Base-by-base conservation (phyloP, 2,797 vertebrate genomes). In the Arremon brunneinucha region DNA sequence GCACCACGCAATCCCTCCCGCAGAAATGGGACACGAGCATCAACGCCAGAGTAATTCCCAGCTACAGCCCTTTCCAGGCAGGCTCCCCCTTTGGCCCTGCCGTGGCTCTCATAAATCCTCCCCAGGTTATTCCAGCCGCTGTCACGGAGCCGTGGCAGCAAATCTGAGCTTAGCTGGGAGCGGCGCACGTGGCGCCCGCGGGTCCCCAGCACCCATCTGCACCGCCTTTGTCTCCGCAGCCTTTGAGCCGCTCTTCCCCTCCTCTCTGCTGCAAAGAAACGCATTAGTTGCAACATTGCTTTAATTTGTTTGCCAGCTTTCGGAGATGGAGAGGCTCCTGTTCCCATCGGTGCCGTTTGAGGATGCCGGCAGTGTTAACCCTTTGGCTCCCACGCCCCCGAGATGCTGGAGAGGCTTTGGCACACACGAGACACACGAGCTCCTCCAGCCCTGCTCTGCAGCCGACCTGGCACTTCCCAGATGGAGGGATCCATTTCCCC, bases 231-330 rank as follows among this genome's bases (percentile, higher is more conserved):
- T 96, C 88, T 96, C 44, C 76, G 77, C 93, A 90, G 95, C 90
- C 91, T 94, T 17, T 4, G 52, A 82, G 90, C 53, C 1, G 22
- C 63, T 79, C 89, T 85, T 92, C 27, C 70, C 89, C 67, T 87
- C 69, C 83, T 59, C 81, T 75, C 71, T 71, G 85, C 93, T 37
- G 82, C 90, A 93, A 93, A 90, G 91, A 83, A 89, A 87, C 68
- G 76, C 94, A 5, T 35, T 65, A 43, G 82, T 95, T 87, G 87
- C 93, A 87, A 85, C 85, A 74, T 77, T 16, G 90, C 95, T 92
- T 87, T 87, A 59, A 95, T 95, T 95, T 91, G 92, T 91, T 95
- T 94, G 94, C 95, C 93, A 91, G 93, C 93, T 91, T 83, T 76
- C 27, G 1, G 63, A 37, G 86, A 69, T 72, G 4, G 62, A 71